Percentiles rank a stretch among this genome's conserved stretches.
phyloP scores from a whole-genome alignment of 2,797 vertebrate species.

The Lindbergichthys nudifrons region DNA sequence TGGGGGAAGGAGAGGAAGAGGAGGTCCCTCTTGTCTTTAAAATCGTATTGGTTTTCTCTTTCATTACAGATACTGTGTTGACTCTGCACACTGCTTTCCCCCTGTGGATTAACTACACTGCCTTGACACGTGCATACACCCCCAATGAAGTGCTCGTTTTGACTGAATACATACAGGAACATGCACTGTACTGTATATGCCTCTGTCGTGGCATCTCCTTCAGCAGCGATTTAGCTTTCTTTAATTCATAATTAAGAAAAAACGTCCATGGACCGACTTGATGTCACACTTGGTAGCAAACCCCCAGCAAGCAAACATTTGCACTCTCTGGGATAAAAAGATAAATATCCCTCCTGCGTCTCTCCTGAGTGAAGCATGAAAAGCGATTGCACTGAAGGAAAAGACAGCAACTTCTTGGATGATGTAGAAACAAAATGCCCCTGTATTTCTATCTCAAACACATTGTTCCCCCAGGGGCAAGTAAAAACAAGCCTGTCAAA shows the following conservation, averaged over 20 bases:
- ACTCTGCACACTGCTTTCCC: constrained; percentile 53
- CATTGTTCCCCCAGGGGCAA: constrained; percentile 73
- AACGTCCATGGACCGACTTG: not conserved
- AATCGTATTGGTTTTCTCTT: constrained; percentile 69
- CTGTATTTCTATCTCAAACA: constrained; percentile 77
- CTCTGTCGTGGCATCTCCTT: not conserved
- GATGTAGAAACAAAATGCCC: constrained; percentile 70
- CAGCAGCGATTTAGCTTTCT: not conserved
- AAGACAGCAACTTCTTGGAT: constrained; percentile 54
- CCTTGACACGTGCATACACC: constrained; percentile 12
- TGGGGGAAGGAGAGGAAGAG: constrained; percentile 5
- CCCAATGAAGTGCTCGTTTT: not conserved
- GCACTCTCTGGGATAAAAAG: constrained; percentile 22
- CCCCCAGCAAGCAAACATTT: constrained; percentile 5
- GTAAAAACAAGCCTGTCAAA: constrained; percentile 76
- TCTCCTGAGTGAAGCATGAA: constrained; percentile 57
- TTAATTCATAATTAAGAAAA: not conserved
- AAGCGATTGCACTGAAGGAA: constrained; percentile 31
- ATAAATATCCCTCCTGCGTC: constrained; percentile 38
- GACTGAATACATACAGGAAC: constrained; percentile 3
- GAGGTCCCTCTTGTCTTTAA: constrained; percentile 48
- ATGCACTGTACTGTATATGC: not conserved
- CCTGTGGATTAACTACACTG: constrained; percentile 42
- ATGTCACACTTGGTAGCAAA: constrained; percentile 15
- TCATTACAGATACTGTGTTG: constrained; percentile 62